Evolutionary conservation across 2,888 invertebrate species (phyloP).

Genomic region (Caenorhabditis sinica): DNA sequence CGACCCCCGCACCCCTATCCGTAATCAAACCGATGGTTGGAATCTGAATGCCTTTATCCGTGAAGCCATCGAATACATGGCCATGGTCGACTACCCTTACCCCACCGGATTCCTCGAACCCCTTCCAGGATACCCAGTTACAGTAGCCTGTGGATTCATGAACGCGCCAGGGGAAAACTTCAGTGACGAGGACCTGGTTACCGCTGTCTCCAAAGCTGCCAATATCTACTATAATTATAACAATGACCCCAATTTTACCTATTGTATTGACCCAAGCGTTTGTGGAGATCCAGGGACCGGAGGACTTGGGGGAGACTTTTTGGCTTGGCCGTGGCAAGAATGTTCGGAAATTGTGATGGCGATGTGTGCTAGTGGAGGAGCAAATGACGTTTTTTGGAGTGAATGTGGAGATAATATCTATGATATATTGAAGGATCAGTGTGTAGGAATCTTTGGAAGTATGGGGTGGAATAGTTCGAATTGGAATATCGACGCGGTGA

Average conservation of each 20-base stretch:
- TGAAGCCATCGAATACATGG: conserved; percentile 86
- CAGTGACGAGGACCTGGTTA: conserved; percentile 66
- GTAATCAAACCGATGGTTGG: conserved; percentile 46
- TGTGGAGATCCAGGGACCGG: conserved; percentile 74
- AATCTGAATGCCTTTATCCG: conserved; percentile 57
- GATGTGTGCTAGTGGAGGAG: conserved; percentile 89
- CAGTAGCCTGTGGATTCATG: conserved; percentile 50
- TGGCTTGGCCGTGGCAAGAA: conserved; percentile 76
- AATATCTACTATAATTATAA: conserved; percentile 74
- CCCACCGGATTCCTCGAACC: conserved; percentile 89
- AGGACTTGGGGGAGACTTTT: conserved; percentile 65
- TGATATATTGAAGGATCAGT: conserved; percentile 32
- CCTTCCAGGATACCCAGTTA: conserved; percentile 92
- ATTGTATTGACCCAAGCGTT: conserved; percentile 65
- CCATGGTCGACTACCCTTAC: conserved; percentile 98
- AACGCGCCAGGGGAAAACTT: conserved; percentile 56
- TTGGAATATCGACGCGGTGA: conserved; percentile 70
- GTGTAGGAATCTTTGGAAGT: conserved; percentile 44
- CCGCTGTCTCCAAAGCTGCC: conserved; percentile 59
- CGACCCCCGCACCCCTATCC: conserved; percentile 52
- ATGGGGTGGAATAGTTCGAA: conserved; percentile 67
- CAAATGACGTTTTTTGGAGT: conserved; percentile 91
- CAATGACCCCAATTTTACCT: conserved; percentile 55
- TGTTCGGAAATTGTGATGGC: conserved; percentile 99
- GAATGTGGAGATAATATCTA: conserved; percentile 62